These are phyloP conservation scores for Diabrotica balteata DNA, from an alignment of 2,888 invertebrate genomes.

Conservation along the genomic window DNA sequence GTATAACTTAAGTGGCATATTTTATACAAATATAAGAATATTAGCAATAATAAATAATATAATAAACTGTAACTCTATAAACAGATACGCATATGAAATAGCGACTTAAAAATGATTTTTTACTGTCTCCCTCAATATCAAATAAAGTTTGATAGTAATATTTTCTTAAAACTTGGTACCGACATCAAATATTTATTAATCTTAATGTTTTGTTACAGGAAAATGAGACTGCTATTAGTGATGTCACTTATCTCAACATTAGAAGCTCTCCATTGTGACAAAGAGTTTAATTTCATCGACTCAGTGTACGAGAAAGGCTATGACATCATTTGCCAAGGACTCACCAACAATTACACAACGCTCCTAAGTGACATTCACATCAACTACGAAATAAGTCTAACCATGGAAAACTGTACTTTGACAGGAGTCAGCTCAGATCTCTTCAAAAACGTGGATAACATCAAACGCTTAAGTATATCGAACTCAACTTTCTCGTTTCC, in stretches of 20 bases:
- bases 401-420: constrained; percentile 50
- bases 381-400: constrained; percentile 52
- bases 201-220: constrained; percentile 27
- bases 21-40: too few species aligned
- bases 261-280: constrained; percentile 47
- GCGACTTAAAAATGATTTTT: too few species aligned
- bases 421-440: constrained; percentile 40
- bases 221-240: constrained; percentile 36
- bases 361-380: constrained; percentile 51
- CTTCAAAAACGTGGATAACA: constrained; percentile 50
- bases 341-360: constrained; percentile 42
- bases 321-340: constrained; percentile 51
- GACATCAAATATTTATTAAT: too few species aligned
- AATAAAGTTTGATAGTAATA: too few species aligned
- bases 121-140: too few species aligned
- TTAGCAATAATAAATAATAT: too few species aligned
- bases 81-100: too few species aligned
- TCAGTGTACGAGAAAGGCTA: constrained; percentile 52
- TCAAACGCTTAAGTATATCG: constrained; percentile 48
- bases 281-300: constrained; percentile 53
- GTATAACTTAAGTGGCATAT: too few species aligned
- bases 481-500: constrained; percentile 44
- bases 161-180: too few species aligned
- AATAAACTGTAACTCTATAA: too few species aligned
- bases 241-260: constrained; percentile 33